Base-by-base conservation (phyloP, 1,140 invertebrate genomes). In the Catajapyx aquilonaris region DNA sequence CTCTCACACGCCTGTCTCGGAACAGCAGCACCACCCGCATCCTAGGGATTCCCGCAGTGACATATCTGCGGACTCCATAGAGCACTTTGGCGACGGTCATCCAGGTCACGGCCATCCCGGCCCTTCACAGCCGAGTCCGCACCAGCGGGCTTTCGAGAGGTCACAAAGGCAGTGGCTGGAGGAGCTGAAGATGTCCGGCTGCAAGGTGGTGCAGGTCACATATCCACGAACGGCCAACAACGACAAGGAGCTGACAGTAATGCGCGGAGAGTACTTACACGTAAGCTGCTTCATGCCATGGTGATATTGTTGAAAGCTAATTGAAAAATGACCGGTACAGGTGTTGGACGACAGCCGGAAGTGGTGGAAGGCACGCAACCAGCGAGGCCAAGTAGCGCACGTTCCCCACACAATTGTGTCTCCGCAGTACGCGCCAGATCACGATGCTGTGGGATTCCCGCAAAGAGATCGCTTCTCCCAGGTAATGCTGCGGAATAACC, bases 311-410 rank as follows among this genome's bases (percentile, higher is more conserved):
- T n/a, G n/a, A n/a, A n/a, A n/a, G n/a, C n/a, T n/a, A n/a, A n/a
- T n/a, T n/a, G n/a, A n/a, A n/a, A n/a, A n/a, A n/a, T n/a, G n/a
- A n/a, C n/a, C n/a, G n/a, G n/a, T n/a, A n/a, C 50, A 88, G 81
- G 72, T 94, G 28, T 60, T 97, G 34, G 91, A 96, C 53, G 86
- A 93, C 56, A 79, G 74, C 25, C 69, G 90, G 44, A 97, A 97
- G 56, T 98, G 93, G 93, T 98, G 93, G 93, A 91, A 93, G 60
- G 81, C 90, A 41, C 69, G 85, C 39, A 98, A 97, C 56, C 69
- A 71, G 20, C 68, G 76, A 41, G 83, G 84, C 3, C 73, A 85
- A 52, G 65, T 84, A 5, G 91, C 86, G 22, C 90, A 95, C 57
- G 91, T 96, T 32, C 93, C 93, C 1, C 87, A 96, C 60, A 98